These are phyloP conservation scores for Thymelicus sylvestris DNA, from an alignment of 2,888 invertebrate genomes.

Conservation along the genomic window DNA sequence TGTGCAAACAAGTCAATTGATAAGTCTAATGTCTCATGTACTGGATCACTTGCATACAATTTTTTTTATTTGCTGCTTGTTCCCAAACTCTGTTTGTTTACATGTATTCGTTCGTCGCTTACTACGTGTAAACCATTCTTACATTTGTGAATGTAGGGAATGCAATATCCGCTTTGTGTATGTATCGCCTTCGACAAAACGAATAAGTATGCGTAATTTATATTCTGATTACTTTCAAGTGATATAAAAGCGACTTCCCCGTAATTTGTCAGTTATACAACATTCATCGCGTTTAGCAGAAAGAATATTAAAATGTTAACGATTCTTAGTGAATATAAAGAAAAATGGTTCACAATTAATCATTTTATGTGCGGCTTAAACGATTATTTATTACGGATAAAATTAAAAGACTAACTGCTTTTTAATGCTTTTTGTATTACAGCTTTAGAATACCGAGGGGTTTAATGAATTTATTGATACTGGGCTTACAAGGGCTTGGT, in stretches of 20 bases:
- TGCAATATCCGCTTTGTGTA: too few species aligned
- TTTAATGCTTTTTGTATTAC: neutral
- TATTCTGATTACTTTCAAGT: neutral
- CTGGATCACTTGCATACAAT: too few species aligned
- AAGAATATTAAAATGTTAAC: neutral
- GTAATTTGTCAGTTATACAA: neutral
- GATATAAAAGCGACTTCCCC: neutral
- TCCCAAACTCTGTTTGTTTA: too few species aligned
- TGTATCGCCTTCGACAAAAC: neutral
- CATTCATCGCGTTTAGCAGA: neutral
- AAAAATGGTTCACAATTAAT: neutral
- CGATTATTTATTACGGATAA: neutral
- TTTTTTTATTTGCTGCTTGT: too few species aligned
- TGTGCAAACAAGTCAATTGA: too few species aligned
- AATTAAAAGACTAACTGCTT: slow-evolving; percentile 1
- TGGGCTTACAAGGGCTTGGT: too few species aligned
- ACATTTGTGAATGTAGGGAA: too few species aligned
- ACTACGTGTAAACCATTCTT: too few species aligned
- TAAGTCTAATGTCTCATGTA: too few species aligned
- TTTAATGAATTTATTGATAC: neutral
- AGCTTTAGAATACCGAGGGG: neutral
- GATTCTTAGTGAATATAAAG: neutral
- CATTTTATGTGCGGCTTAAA: neutral
- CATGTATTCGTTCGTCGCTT: too few species aligned
- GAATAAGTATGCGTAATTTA: neutral